Evolutionary conservation across 2,113 vertebrate genomes (phyloP).

Genomic region (Planiliza haematocheilus): DNA sequence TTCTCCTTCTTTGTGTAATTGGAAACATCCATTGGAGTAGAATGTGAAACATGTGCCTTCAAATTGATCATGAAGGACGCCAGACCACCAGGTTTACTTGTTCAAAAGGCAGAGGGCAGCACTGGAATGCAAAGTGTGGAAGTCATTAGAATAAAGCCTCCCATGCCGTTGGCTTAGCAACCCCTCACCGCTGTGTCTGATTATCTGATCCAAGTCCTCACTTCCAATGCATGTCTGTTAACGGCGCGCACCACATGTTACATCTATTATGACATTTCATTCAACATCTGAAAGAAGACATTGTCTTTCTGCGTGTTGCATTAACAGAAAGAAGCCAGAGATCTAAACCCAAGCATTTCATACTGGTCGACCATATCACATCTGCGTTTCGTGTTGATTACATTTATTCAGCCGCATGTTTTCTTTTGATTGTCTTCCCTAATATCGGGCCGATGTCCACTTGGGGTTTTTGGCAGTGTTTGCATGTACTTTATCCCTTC

Average conservation of each 20-base stretch:
- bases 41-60: slow-evolving; percentile 48
- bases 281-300: background rate
- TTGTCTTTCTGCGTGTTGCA: background rate
- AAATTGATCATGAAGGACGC: slow-evolving; percentile 17
- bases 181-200: background rate
- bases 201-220: background rate
- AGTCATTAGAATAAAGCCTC: slow-evolving; percentile 4
- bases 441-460: slow-evolving; percentile 15
- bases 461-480: slow-evolving; percentile 41
- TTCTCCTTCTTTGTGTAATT: slow-evolving; percentile 33
- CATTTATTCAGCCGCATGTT: slow-evolving; percentile 27
- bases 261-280: background rate
- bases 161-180: background rate
- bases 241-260: background rate
- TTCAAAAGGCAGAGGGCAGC: slow-evolving; percentile 60
- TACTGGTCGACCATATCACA: slow-evolving; percentile 47
- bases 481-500: slow-evolving; percentile 33
- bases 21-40: slow-evolving; percentile 23
- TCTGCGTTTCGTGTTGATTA: slow-evolving; percentile 49
- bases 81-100: slow-evolving; percentile 9
- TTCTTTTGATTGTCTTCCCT: slow-evolving; percentile 57
- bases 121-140: slow-evolving; percentile 33
- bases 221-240: no score
- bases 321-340: background rate
- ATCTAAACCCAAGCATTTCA: background rate